Evolutionary conservation across 1,140 invertebrate species (phyloP).

Genomic region (Drosophila navojoa): DNA sequence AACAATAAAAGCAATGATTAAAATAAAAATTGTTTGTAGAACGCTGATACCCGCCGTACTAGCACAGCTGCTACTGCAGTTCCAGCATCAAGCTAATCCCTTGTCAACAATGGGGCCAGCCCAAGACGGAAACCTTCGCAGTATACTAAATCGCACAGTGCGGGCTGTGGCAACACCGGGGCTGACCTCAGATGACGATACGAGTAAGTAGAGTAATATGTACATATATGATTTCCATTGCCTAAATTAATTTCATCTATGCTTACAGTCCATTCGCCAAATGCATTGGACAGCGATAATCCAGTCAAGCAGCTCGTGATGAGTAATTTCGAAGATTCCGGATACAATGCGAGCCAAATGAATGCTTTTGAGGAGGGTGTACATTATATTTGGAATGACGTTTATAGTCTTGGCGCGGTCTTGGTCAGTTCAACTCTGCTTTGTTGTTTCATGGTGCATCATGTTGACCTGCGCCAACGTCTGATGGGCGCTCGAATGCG

Average conservation of each 20-base stretch:
- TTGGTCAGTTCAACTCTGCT: conserved; percentile 73
- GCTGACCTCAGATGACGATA: not conserved
- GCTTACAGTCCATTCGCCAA: conserved; percentile 38
- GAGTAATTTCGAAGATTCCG: not conserved
- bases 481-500: conserved; percentile 84
- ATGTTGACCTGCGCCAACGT: conserved; percentile 78
- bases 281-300: conserved; percentile 37
- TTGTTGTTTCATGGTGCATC: conserved; percentile 80
- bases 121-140: conserved; percentile 17
- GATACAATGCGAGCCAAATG: conserved; percentile 14
- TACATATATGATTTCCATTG: not conserved
- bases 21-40: conserved; percentile 51
- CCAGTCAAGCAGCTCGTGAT: conserved; percentile 38
- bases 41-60: conserved; percentile 84
- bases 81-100: conserved; percentile 47
- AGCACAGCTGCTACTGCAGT: conserved; percentile 83
- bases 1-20: not conserved
- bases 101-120: not conserved
- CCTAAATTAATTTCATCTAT: not conserved
- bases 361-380: conserved; percentile 16
- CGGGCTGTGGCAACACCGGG: conserved; percentile 33
- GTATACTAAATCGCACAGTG: conserved; percentile 51
- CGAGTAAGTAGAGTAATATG: not conserved
- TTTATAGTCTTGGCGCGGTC: conserved; percentile 60
- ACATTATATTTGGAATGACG: conserved; percentile 61